Evolutionary conservation across 2,113 vertebrate genomes (phyloP).

Genomic region (Cyanoramphus novaezelandiae): DNA sequence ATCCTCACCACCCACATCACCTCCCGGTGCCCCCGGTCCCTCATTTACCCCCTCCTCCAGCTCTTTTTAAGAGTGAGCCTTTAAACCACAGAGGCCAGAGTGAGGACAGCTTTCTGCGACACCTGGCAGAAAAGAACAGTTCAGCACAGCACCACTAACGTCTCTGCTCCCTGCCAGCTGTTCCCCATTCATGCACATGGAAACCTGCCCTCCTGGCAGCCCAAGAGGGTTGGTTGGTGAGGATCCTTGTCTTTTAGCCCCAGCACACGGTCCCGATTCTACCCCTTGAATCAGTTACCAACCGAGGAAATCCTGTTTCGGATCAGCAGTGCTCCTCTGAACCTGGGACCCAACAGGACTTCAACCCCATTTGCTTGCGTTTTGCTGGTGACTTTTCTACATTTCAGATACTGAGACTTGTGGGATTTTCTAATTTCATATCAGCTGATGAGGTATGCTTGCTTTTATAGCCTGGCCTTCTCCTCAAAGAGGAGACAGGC

Average conservation of each 20-base stretch:
- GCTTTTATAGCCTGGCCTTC: slow-evolving; percentile 77
- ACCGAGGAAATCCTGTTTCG: background rate
- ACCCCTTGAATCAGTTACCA: background rate
- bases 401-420: slow-evolving; percentile 61
- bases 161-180: background rate
- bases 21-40: slow-evolving; percentile 84
- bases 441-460: slow-evolving; percentile 82
- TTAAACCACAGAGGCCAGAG: slow-evolving; percentile 89
- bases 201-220: background rate
- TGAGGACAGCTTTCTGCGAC: slow-evolving; percentile 90
- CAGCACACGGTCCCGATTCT: background rate
- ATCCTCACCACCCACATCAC: slow-evolving; percentile 84
- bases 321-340: slow-evolving; percentile 21
- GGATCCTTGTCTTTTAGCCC: background rate
- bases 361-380: slow-evolving; percentile 47
- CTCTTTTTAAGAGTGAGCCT: slow-evolving; percentile 96
- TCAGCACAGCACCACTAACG: slow-evolving; percentile 86
- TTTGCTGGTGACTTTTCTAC: slow-evolving; percentile 75
- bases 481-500: slow-evolving; percentile 79
- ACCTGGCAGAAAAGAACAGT: slow-evolving; percentile 87
- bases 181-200: background rate
- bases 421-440: slow-evolving; percentile 80
- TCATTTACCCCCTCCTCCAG: slow-evolving; percentile 89
- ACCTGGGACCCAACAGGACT: slow-evolving; percentile 57
- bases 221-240: background rate